Base-by-base conservation (phyloP, 2,888 invertebrate species). In the Halocaridina rubra region DNA sequence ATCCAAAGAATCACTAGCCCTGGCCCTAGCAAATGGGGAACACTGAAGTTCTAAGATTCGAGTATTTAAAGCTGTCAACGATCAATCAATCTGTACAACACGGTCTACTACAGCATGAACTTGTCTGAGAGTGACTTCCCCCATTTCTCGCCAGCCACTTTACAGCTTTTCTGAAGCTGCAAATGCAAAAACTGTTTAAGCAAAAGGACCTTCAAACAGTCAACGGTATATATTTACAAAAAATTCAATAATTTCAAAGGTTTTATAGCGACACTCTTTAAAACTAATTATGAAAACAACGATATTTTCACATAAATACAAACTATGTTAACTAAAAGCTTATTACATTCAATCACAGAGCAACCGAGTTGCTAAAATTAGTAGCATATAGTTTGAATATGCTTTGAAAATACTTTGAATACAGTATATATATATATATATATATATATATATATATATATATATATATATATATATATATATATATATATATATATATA, bases 111-210 rank as follows among this genome's bases (percentile, higher is more conserved):
- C 80, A n/a, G 84, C 80, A 61, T 85, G 84, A 22, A 85, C 85
- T 10, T 85, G 86, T 16, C 85, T 64, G 10, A 84, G 79, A 3
- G 87, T 87, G 1, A 79, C 72, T 59, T 86, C 84, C 2, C 88
- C 88, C 71, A 85, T 85, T 39, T 86, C 85, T 10, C 87, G 85
- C 88, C 88, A 88, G 4, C 82, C 85, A 67, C 88, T 78, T 76
- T 86, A 86, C 4, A 85, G 80, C 39, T 85, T 85, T 33, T 85
- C 85, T 24, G 86, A 88, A 13, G 81, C 86, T 86, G 87, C n/a
- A n/a, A n/a, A n/a, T n/a, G n/a, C n/a, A n/a, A n/a, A n/a, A n/a
- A n/a, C n/a, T n/a, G n/a, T n/a, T n/a, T n/a, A n/a, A n/a, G n/a
- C n/a, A n/a, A n/a, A n/a, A n/a, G n/a, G n/a, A n/a, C n/a, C n/a